Percentiles rank a stretch among this genome's conserved stretches.
Conservation (phyloP, 2,888 invertebrate species). For the Caenorhabditis sp. region DNA sequence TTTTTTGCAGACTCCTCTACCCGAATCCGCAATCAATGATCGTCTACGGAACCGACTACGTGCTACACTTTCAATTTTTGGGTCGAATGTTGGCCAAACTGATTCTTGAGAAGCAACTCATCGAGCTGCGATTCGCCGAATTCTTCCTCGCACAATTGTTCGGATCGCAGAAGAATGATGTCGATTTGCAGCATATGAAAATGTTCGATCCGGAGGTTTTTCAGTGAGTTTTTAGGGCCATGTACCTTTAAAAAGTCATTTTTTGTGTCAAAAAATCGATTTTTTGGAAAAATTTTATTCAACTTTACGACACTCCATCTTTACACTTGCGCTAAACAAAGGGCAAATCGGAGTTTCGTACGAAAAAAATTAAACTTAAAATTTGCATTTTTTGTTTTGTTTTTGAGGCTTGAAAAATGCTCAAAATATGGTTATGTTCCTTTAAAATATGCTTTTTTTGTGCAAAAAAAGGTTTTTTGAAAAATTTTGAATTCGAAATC, state of each 20-base stretch:
- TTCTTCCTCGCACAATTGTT: conserved; percentile 90
- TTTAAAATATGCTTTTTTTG: too few species aligned
- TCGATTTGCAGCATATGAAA: conserved; percentile 51
- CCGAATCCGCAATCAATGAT: conserved; percentile 89
- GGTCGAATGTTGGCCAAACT: conserved; percentile 92
- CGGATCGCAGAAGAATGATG: conserved; percentile 23
- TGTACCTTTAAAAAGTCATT: neutral
- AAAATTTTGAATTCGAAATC: too few species aligned
- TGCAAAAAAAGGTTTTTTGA: too few species aligned
- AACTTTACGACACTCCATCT: too few species aligned
- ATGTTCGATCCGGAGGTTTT: conserved; percentile 45
- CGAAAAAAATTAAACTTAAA: too few species aligned
- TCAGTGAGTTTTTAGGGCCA: conserved; percentile 17
- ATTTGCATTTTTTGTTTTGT: too few species aligned
- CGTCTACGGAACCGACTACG: conserved; percentile 71
- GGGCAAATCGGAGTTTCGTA: too few species aligned
- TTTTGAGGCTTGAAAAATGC: too few species aligned
- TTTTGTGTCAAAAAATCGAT: too few species aligned
- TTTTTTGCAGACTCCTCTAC: conserved; percentile 78
- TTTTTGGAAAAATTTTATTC: too few species aligned
- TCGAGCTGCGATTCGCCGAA: conserved; percentile 92
- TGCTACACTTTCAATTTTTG: conserved; percentile 86
- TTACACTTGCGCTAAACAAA: too few species aligned
- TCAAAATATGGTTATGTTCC: too few species aligned
- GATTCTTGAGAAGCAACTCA: conserved; percentile 90